Evolutionary conservation across 2,797 vertebrate genomes (phyloP), one percentile per base, ranked within the genome.

Genomic region (Pantherophis vulpinus): DNA sequence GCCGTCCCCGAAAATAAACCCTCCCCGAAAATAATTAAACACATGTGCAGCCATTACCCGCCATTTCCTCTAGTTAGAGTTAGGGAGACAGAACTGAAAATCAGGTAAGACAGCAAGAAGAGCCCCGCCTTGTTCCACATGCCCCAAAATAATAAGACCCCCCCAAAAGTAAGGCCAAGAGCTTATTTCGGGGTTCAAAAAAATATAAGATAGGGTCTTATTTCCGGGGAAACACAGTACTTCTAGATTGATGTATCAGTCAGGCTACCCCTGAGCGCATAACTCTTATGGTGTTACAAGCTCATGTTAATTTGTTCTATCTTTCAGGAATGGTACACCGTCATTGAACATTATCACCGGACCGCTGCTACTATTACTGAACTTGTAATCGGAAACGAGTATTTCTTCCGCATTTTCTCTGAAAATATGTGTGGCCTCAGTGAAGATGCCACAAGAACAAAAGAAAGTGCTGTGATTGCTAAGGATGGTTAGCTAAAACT

Each of bases 391-490:
- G 99, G 99, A 51, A 99, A 99, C 0, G 99, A 99, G 91, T 99
- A 99, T 96, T 99, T 98, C 97, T 99, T 99, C 98, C 98, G 99
- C 83, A 96, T 99, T 96, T 99, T 98, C 79, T 97, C 99, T 0
- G 99, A 99, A 96, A 99, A 99, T 96, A 99, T 99, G 98, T 99
- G 99, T 0, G 99, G 99, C 91, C 98, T 99, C 93, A 99, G 99
- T 0, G 98, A 99, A 97, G 97, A 97, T 0, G 99, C 98, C 1
- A 99, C 99, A 0, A 98, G 98, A 97, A 99, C 99, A 89, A 99
- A 98, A 97, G 98, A 99, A 94, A 98, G 98, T 0, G 99, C 99
- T 2, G 94, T 99, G 95, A 99, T 99, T 23, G 97, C 98, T 89
- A 99, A 99, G 96, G 99, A 99, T 92, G 99, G 99, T 99, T 98